A percentile compares a stretch with the other conserved stretches of the same genome.
phyloP scores from a whole-genome alignment of 1,140 invertebrate species.

The Goniozus legneri region DNA sequence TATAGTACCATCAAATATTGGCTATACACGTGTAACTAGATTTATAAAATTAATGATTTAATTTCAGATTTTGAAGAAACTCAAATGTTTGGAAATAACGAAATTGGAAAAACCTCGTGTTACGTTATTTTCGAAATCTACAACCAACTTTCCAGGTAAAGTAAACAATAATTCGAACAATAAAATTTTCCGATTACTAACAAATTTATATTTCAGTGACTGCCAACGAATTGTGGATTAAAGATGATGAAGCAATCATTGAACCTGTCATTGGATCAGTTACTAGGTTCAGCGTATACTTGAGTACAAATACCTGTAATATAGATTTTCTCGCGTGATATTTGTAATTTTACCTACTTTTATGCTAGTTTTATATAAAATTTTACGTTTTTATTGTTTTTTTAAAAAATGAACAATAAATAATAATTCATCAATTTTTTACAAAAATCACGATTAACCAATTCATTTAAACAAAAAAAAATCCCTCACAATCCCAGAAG shows the following conservation, averaged over 20 bases:
- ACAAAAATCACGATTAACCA: too few species aligned
- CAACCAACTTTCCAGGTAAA: slow-evolving; percentile 34
- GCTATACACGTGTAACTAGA: slow-evolving; percentile 30
- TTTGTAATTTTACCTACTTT: too few species aligned
- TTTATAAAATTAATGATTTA: slow-evolving; percentile 19
- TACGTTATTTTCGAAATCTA: slow-evolving; percentile 45
- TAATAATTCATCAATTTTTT: too few species aligned
- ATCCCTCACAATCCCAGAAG: too few species aligned
- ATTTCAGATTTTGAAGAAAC: slow-evolving; percentile 45
- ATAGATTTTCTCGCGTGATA: slow-evolving; percentile 53
- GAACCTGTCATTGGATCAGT: slow-evolving; percentile 54
- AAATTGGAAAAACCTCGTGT: slow-evolving; percentile 32
- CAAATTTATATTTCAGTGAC: slow-evolving; percentile 29
- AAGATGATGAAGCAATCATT: slow-evolving; percentile 49
- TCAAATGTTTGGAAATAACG: slow-evolving; percentile 44
- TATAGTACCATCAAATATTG: slow-evolving; percentile 1
- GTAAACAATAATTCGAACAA: slow-evolving; percentile 9
- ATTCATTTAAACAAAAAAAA: too few species aligned
- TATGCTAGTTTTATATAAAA: too few species aligned
- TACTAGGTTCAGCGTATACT: slow-evolving; percentile 57
- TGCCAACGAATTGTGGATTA: slow-evolving; percentile 38
- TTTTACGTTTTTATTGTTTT: too few species aligned
- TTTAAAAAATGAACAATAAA: too few species aligned
- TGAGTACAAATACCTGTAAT: slow-evolving; percentile 57
- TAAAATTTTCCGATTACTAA: slow-evolving; percentile 16